phyloP scores from a whole-genome alignment of 2,888 invertebrate genomes.

The Choristoneura rosaceana region DNA sequence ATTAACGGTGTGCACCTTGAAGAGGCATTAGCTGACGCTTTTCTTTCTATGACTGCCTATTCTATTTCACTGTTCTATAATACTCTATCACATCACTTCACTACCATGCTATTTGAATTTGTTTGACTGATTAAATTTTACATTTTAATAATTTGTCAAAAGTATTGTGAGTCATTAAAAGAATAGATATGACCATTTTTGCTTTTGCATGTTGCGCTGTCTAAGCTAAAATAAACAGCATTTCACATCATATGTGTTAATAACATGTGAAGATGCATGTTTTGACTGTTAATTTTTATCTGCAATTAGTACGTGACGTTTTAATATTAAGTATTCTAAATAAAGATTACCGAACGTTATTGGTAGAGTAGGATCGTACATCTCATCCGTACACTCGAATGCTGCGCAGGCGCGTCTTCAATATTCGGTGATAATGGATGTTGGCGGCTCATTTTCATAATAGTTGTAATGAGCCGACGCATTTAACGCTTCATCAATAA shows the following conservation, averaged over 20 bases:
- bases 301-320: no score
- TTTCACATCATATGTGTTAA: background rate
- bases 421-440: slow-evolving; percentile 67
- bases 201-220: no score
- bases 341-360: no score
- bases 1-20: slow-evolving; percentile 47
- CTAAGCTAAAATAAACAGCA: no score
- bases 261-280: background rate
- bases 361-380: background rate
- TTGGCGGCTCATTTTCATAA: slow-evolving; percentile 65
- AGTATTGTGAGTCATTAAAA: no score
- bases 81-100: background rate
- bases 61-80: background rate
- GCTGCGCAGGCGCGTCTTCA: slow-evolving; percentile 49
- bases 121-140: no score
- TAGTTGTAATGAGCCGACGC: slow-evolving; percentile 65
- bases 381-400: background rate
- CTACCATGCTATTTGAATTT: no score
- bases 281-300: background rate
- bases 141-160: no score
- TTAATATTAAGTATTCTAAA: no score
- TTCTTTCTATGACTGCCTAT: background rate
- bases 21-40: background rate
- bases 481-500: slow-evolving; percentile 70
- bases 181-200: no score